Percentiles rank a stretch among this genome's conserved stretches.
These are phyloP conservation scores for Pristionchus pacificus DNA, from an alignment of 1,140 invertebrate species.

Conservation along the genomic window DNA sequence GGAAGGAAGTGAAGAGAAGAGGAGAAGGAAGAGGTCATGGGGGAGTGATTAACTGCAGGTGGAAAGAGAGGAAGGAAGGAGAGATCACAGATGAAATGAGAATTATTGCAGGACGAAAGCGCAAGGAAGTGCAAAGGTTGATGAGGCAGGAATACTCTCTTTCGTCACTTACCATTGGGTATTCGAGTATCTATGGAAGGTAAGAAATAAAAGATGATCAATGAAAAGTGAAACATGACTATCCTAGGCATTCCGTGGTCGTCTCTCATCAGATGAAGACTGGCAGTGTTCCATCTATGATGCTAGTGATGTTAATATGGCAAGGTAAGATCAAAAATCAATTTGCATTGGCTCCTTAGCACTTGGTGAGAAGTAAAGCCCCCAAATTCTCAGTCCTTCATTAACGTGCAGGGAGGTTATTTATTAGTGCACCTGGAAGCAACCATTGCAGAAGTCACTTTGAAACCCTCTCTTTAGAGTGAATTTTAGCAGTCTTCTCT, in stretches of 20 bases:
- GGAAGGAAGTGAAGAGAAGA: not conserved
- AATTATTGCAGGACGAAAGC: conserved; percentile 17
- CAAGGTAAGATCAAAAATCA: conserved; percentile 20
- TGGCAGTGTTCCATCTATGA: conserved; percentile 39
- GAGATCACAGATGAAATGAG: not conserved
- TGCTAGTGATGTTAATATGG: conserved; percentile 37
- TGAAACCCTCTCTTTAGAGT: too few relatives aligned
- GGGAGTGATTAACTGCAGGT: not conserved
- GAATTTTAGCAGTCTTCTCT: too few relatives aligned
- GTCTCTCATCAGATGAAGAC: conserved; percentile 15
- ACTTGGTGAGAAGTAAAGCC: too few relatives aligned
- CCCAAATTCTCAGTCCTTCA: too few relatives aligned
- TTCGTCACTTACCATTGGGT: conserved; percentile 57
- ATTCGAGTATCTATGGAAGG: conserved; percentile 52
- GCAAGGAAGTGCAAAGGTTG: conserved; percentile 29
- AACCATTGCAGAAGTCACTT: too few relatives aligned
- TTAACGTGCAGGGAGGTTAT: too few relatives aligned
- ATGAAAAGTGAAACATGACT: not conserved
- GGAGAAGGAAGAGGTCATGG: not conserved
- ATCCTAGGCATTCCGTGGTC: not conserved
- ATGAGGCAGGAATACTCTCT: conserved; percentile 55
- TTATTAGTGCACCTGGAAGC: too few relatives aligned
- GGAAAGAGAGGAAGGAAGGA: not conserved
- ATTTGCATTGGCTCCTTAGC: too few relatives aligned
- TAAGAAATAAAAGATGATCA: not conserved